These are phyloP conservation scores for Bombycilla garrulus DNA, from an alignment of 2,113 vertebrate genomes.

Conservation along the genomic window DNA sequence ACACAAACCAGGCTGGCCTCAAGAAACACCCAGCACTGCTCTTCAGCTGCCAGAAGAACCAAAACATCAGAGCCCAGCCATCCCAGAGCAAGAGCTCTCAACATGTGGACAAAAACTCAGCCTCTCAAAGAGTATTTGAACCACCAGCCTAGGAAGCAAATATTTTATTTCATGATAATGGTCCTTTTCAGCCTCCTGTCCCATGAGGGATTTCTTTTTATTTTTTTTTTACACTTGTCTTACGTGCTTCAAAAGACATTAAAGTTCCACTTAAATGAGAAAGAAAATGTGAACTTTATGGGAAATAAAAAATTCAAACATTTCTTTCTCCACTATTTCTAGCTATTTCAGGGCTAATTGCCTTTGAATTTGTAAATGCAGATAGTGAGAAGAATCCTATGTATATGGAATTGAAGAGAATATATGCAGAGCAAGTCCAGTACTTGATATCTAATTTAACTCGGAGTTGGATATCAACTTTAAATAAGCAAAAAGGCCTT, in stretches of 20 bases:
- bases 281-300: slow-evolving; percentile 26
- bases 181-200: not conserved
- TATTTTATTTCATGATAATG: not conserved
- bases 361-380: slow-evolving; percentile 65
- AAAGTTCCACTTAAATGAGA: slow-evolving; percentile 37
- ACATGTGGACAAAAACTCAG: not conserved
- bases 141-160: not conserved
- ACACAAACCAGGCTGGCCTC: not conserved
- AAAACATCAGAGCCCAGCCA: not conserved
- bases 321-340: slow-evolving; percentile 54
- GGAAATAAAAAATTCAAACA: slow-evolving; percentile 39
- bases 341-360: slow-evolving; percentile 67
- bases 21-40: not conserved
- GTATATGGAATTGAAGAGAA: slow-evolving; percentile 25
- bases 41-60: not conserved
- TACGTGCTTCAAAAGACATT: slow-evolving; percentile 48
- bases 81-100: not conserved
- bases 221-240: not conserved
- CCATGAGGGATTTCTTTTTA: not conserved
- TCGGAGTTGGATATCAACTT: slow-evolving; percentile 39
- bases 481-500: slow-evolving; percentile 45
- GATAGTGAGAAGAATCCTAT: slow-evolving; percentile 59
- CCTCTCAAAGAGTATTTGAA: not conserved
- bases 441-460: slow-evolving; percentile 38
- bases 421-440: slow-evolving; percentile 26